These are phyloP conservation scores for Pituophis catenifer DNA, from an alignment of 2,113 vertebrate genomes.

Conservation along the genomic window DNA sequence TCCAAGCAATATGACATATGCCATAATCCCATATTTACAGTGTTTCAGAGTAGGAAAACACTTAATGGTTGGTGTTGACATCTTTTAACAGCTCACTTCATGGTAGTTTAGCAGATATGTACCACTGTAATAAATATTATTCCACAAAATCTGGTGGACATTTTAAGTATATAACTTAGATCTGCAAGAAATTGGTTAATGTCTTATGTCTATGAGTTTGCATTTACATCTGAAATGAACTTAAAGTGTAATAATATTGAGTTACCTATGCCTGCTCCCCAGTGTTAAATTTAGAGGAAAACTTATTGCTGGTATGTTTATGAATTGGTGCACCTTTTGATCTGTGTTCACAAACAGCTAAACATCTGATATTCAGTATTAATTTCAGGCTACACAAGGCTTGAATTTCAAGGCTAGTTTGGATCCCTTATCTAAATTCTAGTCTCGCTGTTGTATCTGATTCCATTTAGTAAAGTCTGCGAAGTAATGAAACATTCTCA, in stretches of 20 bases:
- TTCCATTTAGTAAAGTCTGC: neutral
- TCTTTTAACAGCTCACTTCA: neutral
- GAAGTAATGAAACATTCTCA: neutral
- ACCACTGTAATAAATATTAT: neutral
- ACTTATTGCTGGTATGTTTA: neutral
- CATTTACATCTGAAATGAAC: neutral
- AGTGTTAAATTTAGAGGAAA: neutral
- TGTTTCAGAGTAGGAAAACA: neutral
- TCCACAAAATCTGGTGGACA: neutral
- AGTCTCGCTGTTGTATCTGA: conserved; percentile 1
- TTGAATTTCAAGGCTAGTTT: neutral
- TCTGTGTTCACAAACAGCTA: neutral
- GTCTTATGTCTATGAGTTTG: neutral
- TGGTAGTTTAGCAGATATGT: neutral
- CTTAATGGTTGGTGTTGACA: neutral
- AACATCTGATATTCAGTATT: conserved; percentile 12
- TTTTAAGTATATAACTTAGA: neutral
- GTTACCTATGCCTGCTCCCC: neutral
- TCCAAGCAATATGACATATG: neutral
- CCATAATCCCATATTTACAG: neutral
- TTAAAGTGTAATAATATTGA: conserved; percentile 6
- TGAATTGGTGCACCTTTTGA: neutral
- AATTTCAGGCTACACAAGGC: neutral
- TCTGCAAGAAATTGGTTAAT: neutral
- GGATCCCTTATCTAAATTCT: neutral